These are phyloP conservation scores for Umimayanthus kanabou DNA, from an alignment of 92 coral and sea anemone species.

Conservation along the genomic window DNA sequence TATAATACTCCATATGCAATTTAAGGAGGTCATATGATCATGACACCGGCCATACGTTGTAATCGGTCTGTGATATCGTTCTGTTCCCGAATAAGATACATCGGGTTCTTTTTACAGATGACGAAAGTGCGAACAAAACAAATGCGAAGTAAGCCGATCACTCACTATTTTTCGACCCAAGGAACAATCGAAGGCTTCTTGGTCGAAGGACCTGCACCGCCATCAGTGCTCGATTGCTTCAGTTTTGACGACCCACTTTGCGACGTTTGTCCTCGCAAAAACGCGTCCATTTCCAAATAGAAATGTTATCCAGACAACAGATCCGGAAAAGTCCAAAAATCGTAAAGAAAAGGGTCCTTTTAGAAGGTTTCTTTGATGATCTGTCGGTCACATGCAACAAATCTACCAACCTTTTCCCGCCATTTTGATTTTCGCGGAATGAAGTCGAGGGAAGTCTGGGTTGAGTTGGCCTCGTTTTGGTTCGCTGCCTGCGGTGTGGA, in stretches of 20 bases:
- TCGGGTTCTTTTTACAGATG: not conserved
- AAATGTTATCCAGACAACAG: not conserved
- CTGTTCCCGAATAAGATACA: too few species aligned
- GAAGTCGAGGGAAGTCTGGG: slow-evolving; percentile 16
- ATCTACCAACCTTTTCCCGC: slow-evolving; percentile 53
- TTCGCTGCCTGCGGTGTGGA: not conserved
- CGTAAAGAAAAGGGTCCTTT: not conserved
- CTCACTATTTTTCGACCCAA: slow-evolving; percentile 99
- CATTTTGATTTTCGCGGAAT: slow-evolving; percentile 24
- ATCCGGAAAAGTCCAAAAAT: not conserved
- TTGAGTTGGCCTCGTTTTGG: not conserved
- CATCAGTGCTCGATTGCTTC: slow-evolving; percentile 66
- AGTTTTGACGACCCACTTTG: slow-evolving; percentile 64
- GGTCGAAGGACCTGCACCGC: slow-evolving; percentile 61
- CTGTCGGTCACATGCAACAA: not conserved
- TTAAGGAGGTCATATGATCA: too few species aligned
- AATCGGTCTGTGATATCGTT: too few species aligned
- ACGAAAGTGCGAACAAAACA: not conserved
- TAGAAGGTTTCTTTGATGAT: not conserved
- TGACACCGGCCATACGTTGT: too few species aligned
- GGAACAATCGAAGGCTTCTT: slow-evolving; percentile 72
- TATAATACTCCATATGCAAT: too few species aligned
- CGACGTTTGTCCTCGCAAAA: slow-evolving; percentile 78
- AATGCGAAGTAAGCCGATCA: not conserved
- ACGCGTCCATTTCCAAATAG: slow-evolving; percentile 75